Percentiles rank a stretch among this genome's conserved stretches.
Conservation (phyloP, 2,797 vertebrate species). For the Hemitrygon akajei region DNA sequence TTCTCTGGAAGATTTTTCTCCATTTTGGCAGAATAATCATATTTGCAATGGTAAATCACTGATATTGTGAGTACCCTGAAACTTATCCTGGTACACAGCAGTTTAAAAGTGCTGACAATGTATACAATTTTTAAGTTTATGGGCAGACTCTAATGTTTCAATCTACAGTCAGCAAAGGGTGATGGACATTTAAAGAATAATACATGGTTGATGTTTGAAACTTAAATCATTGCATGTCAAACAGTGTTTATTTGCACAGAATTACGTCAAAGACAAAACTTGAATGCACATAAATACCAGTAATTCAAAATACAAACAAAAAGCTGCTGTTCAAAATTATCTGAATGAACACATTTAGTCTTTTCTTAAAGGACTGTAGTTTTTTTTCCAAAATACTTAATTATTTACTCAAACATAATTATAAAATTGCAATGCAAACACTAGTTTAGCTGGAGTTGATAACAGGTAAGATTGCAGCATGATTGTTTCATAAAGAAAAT, state of each 20-base stretch:
- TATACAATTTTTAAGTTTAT: background rate
- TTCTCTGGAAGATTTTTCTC: constrained; percentile 20
- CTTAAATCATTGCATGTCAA: background rate
- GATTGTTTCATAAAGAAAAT: background rate
- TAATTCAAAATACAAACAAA: constrained; percentile 14
- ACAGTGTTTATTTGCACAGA: background rate
- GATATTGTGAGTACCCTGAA: constrained; percentile 25
- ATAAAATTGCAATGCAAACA: background rate
- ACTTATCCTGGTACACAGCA: background rate
- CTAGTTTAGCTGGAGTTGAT: background rate
- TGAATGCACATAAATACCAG: background rate
- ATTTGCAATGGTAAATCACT: background rate
- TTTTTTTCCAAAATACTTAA: background rate
- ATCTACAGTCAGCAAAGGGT: background rate
- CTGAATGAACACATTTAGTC: background rate
- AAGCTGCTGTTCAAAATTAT: background rate
- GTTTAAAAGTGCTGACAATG: background rate
- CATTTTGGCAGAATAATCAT: constrained; percentile 34
- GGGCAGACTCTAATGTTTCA: background rate
- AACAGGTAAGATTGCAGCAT: background rate
- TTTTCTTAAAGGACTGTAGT: background rate
- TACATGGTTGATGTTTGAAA: background rate
- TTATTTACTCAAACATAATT: background rate
- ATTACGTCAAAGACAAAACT: background rate
- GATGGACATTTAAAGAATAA: background rate